phyloP scores from a whole-genome alignment of 2,888 invertebrate species.

The Drosophila helvetica region DNA sequence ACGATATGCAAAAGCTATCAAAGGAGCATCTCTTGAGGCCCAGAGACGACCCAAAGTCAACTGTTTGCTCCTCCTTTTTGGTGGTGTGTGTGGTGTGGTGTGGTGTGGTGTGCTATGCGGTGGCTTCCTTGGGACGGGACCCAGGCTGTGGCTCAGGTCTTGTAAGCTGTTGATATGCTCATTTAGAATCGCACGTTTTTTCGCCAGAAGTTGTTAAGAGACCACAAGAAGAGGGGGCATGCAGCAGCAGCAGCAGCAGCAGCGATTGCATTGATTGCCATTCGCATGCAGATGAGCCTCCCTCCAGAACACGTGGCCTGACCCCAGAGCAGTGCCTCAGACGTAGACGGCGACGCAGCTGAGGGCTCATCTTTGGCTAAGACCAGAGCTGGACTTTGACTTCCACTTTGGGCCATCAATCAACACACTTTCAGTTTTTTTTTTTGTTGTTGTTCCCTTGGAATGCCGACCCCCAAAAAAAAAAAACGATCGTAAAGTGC shows the following conservation, averaged over 20 bases:
- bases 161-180: constrained; percentile 79
- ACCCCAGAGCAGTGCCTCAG: constrained; percentile 63
- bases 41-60: background rate
- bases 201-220: constrained; percentile 77
- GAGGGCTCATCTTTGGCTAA: constrained; percentile 28
- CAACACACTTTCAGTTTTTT: constrained; percentile 74
- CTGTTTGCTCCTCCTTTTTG: constrained; percentile 34
- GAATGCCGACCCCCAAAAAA: constrained; percentile 1
- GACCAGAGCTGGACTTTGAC: constrained; percentile 27
- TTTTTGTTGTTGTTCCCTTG: constrained; percentile 13
- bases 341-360: constrained; percentile 44
- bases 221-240: constrained; percentile 24
- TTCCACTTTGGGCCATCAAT: constrained; percentile 67
- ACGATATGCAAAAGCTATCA: constrained; percentile 79
- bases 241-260: background rate
- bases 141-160: constrained; percentile 43
- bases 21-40: constrained; percentile 71
- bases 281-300: constrained; percentile 50
- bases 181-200: constrained; percentile 80
- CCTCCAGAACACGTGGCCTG: constrained; percentile 46
- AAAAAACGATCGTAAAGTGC: constrained; percentile 58
- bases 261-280: constrained; percentile 49
- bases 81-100: constrained; percentile 13
- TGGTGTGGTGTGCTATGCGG: constrained; percentile 15
- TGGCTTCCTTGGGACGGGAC: constrained; percentile 19